Evolutionary conservation across 30 jellyfish, hydroid and myxozoan species (phyloP), one percentile per base, ranked within the genome.

Genomic region (Aurelia sp.): DNA sequence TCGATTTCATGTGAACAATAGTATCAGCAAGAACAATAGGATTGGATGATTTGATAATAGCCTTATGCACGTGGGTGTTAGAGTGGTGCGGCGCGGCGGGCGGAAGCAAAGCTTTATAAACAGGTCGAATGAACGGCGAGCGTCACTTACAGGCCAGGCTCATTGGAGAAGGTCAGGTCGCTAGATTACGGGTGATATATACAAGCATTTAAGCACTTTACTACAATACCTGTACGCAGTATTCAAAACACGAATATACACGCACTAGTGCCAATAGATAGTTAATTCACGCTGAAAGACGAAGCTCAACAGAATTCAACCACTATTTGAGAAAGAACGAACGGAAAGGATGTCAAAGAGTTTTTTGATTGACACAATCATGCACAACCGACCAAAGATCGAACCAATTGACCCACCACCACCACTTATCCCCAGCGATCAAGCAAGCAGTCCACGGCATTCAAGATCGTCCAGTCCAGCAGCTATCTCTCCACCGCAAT

Each of bases 311-410:
- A 44, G 15, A 44, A 44, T 4, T 44, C 13, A 8, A 4, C 15
- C 55, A 44, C 9, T 3, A 44, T 44, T 8, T 44, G 55, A 44
- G 55, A 44, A 44, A 44, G 16, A 44, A 40, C 8, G 7, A 40
- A 40, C 51, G 51, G 77, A 68, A 59, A 83, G 65, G 80, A 93
- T 93, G 98, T 93, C 98, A 21, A 88, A 84, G 89, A 80, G 96
- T 52, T 93, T 93, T 63, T 85, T 93, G 41, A 93, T 93, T 55
- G 98, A 93, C 44, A 81, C 98, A 16, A 41, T 93, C 74, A 93
- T 93, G 44, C 98, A 93, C 61, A 82, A 82, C 78, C 83, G 92
- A 64, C 91, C 88, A 68, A 87, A 88, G 72, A 50, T 67, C 1
- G 85, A 68, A 82, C 86, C 78, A 27, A 66, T 74, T 31, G 93